Base-by-base conservation (phyloP, 2,888 invertebrate species). In the Melanotus villosus region DNA sequence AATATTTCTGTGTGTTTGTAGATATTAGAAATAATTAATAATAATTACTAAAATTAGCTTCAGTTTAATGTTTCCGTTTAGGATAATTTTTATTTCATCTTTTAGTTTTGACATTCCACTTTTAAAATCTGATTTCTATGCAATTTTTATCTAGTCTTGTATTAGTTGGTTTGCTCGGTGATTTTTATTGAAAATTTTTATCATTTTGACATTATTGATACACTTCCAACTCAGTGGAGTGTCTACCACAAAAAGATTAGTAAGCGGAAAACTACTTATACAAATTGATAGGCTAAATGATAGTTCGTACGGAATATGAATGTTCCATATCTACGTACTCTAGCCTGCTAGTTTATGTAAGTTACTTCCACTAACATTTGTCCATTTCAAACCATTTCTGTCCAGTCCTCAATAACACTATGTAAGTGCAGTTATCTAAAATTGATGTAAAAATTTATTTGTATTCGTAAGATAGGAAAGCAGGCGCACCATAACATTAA, bases 81-180 rank as follows among this genome's bases (percentile, higher is more conserved):
- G 12, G 7, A 16, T 19, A 5, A 14, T 14, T 18, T 6, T n/a
- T 19, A 45, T 19, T 21, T 19, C 21, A 7, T 41, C 9, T 50
- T 43, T 60, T 32, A 16, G 16, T 70, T 73, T 45, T 65, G 34
- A 73, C 73, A 73, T 73, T 73, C 73, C 73, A 71, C n/a, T 63
- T 64, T 47, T 60, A 59, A n/a, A 68, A 65, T 57, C 36, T 23
- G 34, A 59, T 60, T 56, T 47, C 45, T 56, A 57, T 66, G 36
- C 64, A 47, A 80, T 80, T 78, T 76, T 76, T 65, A 65, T 81
- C 80, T 81, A 82, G 81, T 82, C 81, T 72, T 75, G 71, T 74
- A 70, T 65, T 58, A n/a, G 78, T 78, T 81, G 78, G 73, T 81
- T n/a, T 81, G 82, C 81, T 82, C 80, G 80, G 79, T 80, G 78